Percentiles rank a stretch among this genome's conserved stretches.
phyloP scores from a whole-genome alignment of 1,140 invertebrate species.

The Drosophila trapezifrons region DNA sequence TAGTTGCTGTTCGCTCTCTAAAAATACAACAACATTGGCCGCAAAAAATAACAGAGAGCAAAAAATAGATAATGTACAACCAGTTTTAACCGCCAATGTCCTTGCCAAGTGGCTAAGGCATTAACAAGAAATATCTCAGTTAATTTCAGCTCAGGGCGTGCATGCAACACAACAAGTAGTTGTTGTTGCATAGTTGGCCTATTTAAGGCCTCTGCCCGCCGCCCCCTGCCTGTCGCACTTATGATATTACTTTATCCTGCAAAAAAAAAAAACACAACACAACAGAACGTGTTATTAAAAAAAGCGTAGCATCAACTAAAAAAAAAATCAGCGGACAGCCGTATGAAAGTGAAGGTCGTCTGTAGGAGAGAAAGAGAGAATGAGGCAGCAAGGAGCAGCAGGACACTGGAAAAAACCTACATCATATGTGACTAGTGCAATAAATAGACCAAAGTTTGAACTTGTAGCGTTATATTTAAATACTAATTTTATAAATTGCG shows the following conservation, averaged over 20 bases:
- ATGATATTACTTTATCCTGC: conserved; percentile 46
- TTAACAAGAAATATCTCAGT: conserved; percentile 41
- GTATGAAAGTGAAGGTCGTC: conserved; percentile 76
- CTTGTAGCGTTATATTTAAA: no score
- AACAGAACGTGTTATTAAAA: conserved; percentile 49
- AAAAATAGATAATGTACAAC: conserved; percentile 25
- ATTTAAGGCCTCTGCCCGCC: conserved; percentile 46
- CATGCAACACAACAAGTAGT: conserved; percentile 44
- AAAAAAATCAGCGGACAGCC: conserved; percentile 42
- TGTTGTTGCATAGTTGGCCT: conserved; percentile 56
- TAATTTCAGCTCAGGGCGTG: conserved; percentile 38
- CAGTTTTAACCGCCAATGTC: conserved; percentile 49
- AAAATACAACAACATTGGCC: conserved; percentile 36
- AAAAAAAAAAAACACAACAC: conserved; percentile 14
- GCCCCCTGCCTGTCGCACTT: conserved; percentile 16
- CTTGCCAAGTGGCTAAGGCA: conserved; percentile 51
- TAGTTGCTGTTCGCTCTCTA: conserved; percentile 28
- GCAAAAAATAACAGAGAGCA: conserved; percentile 27
- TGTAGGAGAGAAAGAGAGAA: conserved; percentile 74
- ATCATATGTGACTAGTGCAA: neutral
- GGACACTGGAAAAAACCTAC: conserved; percentile 19
- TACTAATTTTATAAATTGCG: neutral
- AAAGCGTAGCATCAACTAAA: conserved; percentile 30
- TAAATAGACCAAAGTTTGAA: neutral
- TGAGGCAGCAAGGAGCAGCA: conserved; percentile 38